phyloP scores from a whole-genome alignment of 2,888 invertebrate genomes.

The Hyalella azteca region DNA sequence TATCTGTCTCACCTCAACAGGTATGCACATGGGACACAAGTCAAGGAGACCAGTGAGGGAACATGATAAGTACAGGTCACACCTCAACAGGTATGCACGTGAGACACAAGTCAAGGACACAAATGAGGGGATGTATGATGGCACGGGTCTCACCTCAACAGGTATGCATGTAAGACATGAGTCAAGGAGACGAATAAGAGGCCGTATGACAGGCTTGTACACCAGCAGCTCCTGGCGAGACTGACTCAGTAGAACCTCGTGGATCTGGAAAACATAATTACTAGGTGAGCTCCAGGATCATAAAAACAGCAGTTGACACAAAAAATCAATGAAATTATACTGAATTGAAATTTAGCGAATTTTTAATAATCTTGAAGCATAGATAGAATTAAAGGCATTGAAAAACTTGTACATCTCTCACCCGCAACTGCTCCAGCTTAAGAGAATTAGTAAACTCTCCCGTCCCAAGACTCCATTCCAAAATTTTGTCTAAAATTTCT shows the following conservation, averaged over 20 bases:
- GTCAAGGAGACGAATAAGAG: constrained; percentile 81
- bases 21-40: not conserved
- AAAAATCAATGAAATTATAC: too few species aligned
- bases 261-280: constrained; percentile 74
- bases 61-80: not conserved
- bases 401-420: constrained; percentile 26
- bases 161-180: constrained; percentile 69
- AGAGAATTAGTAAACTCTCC: constrained; percentile 86
- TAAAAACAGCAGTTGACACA: too few species aligned
- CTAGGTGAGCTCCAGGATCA: too few species aligned
- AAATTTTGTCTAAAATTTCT: constrained; percentile 83
- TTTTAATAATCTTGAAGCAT: too few species aligned
- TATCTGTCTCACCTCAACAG: not conserved
- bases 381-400: not conserved
- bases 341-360: too few species aligned
- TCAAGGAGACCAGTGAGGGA: not conserved
- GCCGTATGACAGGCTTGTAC: constrained; percentile 87
- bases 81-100: not conserved
- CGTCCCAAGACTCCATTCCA: constrained; percentile 82
- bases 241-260: constrained; percentile 81
- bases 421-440: constrained; percentile 77
- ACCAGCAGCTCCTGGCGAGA: constrained; percentile 82
- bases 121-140: not conserved
- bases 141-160: not conserved
- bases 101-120: not conserved